phyloP scores from a whole-genome alignment of 1,140 invertebrate species.

The Babylonia areolata region DNA sequence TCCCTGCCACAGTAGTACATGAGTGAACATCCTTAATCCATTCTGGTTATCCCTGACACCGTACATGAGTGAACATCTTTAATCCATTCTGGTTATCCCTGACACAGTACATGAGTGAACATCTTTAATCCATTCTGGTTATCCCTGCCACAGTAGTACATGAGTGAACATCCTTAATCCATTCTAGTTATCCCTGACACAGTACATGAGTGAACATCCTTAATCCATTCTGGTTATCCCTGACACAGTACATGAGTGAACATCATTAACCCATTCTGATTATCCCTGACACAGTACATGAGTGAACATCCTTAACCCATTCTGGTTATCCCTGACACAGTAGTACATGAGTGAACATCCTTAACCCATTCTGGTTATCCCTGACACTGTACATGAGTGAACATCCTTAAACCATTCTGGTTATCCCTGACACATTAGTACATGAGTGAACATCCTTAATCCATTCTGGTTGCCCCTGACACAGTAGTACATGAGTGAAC shows the following conservation, averaged over 20 bases:
- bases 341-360: not conserved
- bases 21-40: too few species aligned
- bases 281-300: not conserved
- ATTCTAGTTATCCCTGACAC: too few species aligned
- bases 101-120: too few species aligned
- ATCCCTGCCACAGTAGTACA: too few species aligned
- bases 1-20: too few species aligned
- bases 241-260: not conserved
- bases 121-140: too few species aligned
- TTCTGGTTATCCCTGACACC: too few species aligned
- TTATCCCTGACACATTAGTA: not conserved
- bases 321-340: not conserved
- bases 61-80: too few species aligned
- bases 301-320: not conserved
- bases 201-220: too few species aligned
- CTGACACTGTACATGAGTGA: too few species aligned
- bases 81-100: too few species aligned
- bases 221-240: not conserved
- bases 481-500: not conserved
- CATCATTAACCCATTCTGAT: not conserved
- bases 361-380: not conserved
- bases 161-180: too few species aligned
- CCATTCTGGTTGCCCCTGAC: not conserved
- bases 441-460: not conserved
- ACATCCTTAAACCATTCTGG: not conserved